Base-by-base conservation (phyloP, 2,797 vertebrate genomes). In the Halcyon leucocephala region DNA sequence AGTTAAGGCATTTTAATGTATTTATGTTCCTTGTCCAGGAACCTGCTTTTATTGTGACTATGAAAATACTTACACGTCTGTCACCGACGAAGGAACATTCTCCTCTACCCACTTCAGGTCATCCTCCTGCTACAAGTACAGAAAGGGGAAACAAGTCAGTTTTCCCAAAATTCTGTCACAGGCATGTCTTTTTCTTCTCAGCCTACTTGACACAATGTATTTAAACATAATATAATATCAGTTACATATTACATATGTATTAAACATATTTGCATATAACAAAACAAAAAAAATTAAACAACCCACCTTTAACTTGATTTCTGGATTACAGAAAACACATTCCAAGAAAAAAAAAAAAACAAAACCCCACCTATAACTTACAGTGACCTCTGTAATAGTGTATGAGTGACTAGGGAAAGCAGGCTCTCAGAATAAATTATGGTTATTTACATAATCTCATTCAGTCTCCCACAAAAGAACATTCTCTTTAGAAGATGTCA, bases 81-180 rank as follows among this genome's bases (percentile, higher is more conserved):
- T 99, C 84, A 99, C 99, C 4, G 99, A 99, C 26, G 99, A 99
- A 95, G 99, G 99, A 95, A 99, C 99, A 55, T 99, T 99, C 94
- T 99, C 99, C 95, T 99, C 99, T 60, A 99, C 99, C 99, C 99
- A 99, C 93, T 99, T 99, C 71, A 99, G 97, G 94, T 99, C 99
- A 98, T 99, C 99, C 93, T 99, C 99, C 98, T 99, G 98, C 95
- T 97, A 83, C 28, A 89, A 90, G 52, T 26, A 97, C 20, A 96
- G n/a, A 95, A 70, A 94, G 89, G 18, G 37, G 67, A 58, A 95
- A 55, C 67, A 93, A 90, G 70, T 92, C 54, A 92, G 20, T 84
- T 69, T 84, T 82, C 39, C 18, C 22, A 73, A 80, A 88, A 54
- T 14, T 8, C n/a, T 82, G 21, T 73, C 51, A 77, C 8, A 60